Evolutionary conservation across 92 coral and sea anemone genomes (phyloP), one percentile per base, ranked within the genome.

Genomic region (Epizoanthus stellaris): DNA sequence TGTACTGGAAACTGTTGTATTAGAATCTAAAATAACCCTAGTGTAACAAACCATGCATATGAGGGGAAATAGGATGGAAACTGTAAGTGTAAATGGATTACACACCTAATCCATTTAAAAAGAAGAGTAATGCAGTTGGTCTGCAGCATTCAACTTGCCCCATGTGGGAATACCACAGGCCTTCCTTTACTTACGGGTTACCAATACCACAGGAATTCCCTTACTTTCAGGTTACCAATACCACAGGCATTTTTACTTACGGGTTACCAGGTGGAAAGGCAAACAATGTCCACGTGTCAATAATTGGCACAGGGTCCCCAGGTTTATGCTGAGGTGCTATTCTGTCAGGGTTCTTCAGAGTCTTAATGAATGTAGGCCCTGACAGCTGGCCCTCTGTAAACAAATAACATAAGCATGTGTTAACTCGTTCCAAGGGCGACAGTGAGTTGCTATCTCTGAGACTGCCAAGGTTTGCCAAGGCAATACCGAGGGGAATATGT

Each of bases 201-300:
- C 56, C 81, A 20, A 64, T 65, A 59, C 42, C n/a, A 63, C 23
- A 59, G 15, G 42, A 23, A 66, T 8, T 66, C 3, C 16, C 38
- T 75, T 75, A 38, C 16, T 21, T 6, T 19, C 1, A n/a, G 81
- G 64, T 54, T 36, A 36, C 56, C 81, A 10, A 64, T 65, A 59
- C 42, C n/a, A 63, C 23, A 59, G 15, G 42, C 34, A 12, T 47
- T 67, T 43, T 36, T 82, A 97, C 99, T 89, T 82, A 97, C 99
- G 98, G 99, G 87, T 97, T 97, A 62, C 97, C 98, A 0, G 99
- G 98, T 10, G 98, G 95, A 77, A 97, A 97, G 79, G 95, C 85
- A 81, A 97, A 97, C 52, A 97, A 81, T 13, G 99, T 92, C 94
- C 98, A 95, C 0, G 99, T 97, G 77, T 97, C 86, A 59, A 97